Conservation (phyloP, 2,888 invertebrate genomes). For the Luperina nickerlii region DNA sequence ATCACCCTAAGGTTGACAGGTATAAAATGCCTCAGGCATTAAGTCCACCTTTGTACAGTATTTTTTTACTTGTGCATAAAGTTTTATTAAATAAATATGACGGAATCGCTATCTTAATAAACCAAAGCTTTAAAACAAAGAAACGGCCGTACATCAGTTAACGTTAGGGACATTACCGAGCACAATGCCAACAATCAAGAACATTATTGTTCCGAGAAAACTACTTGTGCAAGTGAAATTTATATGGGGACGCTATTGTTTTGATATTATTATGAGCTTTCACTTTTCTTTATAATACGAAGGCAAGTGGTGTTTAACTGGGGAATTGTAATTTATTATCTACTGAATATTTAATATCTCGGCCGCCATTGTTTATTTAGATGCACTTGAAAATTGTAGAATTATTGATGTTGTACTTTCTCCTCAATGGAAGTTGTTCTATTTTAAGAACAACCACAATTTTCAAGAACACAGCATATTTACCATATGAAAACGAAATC, state of each 20-base stretch:
- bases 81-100: not conserved
- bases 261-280: conserved; percentile 72
- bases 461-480: conserved; percentile 8
- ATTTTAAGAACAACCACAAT: not conserved
- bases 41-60: too few relatives aligned
- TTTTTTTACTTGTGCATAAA: too few relatives aligned
- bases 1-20: too few relatives aligned
- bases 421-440: not conserved
- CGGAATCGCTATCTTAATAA: not conserved
- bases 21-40: too few relatives aligned
- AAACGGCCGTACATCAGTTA: conserved; percentile 54
- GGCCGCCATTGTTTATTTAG: conserved; percentile 38
- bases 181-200: conserved; percentile 65
- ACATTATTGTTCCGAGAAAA: conserved; percentile 66
- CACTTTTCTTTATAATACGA: conserved; percentile 68
- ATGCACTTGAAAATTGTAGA: conserved; percentile 37
- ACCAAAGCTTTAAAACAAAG: conserved; percentile 50
- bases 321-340: conserved; percentile 65
- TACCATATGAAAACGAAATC: conserved; percentile 3
- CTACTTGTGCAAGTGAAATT: conserved; percentile 66
- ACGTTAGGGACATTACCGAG: conserved; percentile 58
- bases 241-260: conserved; percentile 72
- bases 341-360: conserved; percentile 63
- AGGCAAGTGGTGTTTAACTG: conserved; percentile 56
- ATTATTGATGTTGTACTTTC: conserved; percentile 44